phyloP scores from a whole-genome alignment of 1,140 invertebrate species.

The Aporrectodea caliginosa region DNA sequence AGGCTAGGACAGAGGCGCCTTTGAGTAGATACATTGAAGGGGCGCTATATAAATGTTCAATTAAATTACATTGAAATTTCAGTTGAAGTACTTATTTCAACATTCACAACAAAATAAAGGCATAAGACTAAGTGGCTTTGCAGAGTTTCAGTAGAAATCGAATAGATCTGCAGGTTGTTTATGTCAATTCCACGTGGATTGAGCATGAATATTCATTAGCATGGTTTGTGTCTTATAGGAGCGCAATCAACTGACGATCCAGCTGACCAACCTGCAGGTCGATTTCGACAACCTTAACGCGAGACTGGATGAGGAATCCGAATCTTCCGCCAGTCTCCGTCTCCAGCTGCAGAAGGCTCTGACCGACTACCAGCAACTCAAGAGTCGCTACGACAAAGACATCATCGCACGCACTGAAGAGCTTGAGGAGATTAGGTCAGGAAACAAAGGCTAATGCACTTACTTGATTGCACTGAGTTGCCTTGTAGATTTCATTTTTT shows the following conservation, averaged over 20 bases:
- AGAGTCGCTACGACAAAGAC: conserved; percentile 53
- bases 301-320: conserved; percentile 54
- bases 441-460: too few relatives aligned
- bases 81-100: neutral
- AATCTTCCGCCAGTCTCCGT: conserved; percentile 45
- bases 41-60: neutral
- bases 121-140: neutral
- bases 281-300: conserved; percentile 54
- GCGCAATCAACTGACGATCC: conserved; percentile 28
- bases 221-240: neutral
- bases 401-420: conserved; percentile 51
- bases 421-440: conserved; percentile 53
- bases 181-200: too few relatives aligned
- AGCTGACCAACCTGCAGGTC: conserved; percentile 48
- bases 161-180: too few relatives aligned
- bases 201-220: too few relatives aligned
- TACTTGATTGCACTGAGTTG: neutral
- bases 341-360: conserved; percentile 44
- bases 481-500: neutral
- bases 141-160: neutral
- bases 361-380: conserved; percentile 46
- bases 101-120: neutral
- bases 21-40: too few relatives aligned
- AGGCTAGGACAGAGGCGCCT: too few relatives aligned
- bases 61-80: neutral